These are phyloP conservation scores for Cynopterus sphinx DNA, from an alignment of 2,797 vertebrate genomes.

Conservation along the genomic window DNA sequence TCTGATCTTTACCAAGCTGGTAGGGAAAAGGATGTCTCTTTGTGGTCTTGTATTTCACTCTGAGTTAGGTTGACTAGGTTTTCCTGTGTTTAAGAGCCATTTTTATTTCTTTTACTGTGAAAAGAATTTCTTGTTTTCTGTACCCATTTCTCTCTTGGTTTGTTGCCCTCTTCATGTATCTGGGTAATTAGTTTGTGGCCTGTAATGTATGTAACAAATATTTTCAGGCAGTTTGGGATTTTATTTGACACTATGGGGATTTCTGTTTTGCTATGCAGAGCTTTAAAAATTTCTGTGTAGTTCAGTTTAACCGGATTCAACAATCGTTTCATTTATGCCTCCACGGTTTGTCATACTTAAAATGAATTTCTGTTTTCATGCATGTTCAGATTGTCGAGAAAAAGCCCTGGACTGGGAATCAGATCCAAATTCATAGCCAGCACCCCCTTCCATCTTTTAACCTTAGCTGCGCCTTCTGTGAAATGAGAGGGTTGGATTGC, in stretches of 20 bases:
- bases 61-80: background rate
- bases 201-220: background rate
- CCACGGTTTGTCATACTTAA: background rate
- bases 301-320: conserved; percentile 28
- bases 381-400: background rate
- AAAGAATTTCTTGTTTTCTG: background rate
- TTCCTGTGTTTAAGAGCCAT: background rate
- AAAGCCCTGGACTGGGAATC: background rate
- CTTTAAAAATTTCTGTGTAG: background rate
- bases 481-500: background rate
- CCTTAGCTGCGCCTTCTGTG: background rate
- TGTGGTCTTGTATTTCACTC: background rate
- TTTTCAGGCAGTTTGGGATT: background rate
- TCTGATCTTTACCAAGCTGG: background rate
- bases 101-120: background rate
- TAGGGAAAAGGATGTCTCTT: background rate
- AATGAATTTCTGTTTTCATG: conserved; percentile 7
- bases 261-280: background rate
- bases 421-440: background rate
- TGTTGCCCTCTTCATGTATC: background rate
- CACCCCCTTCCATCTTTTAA: background rate
- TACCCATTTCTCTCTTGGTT: background rate
- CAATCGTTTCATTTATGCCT: background rate
- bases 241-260: background rate
- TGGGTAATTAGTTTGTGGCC: background rate